Base-by-base conservation (phyloP, 1,140 invertebrate genomes). In the Frieseomelitta varia region DNA sequence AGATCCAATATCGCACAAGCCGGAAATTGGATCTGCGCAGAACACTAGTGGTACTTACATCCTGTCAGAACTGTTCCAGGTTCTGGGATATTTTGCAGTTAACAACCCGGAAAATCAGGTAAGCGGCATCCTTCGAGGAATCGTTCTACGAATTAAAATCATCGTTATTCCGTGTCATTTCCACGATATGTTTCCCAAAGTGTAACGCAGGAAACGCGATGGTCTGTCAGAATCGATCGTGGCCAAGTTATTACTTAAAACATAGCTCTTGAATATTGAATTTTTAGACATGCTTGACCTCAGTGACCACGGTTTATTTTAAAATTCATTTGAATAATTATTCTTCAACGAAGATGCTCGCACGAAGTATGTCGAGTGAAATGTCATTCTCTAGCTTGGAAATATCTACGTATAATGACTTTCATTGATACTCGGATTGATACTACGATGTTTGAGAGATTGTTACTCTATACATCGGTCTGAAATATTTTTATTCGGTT, bases 101-200 rank as follows among this genome's bases (percentile, higher is more conserved):
- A 96, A 97, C 69, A 97, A 98, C 93, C 92, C 95, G 27, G 97
- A 98, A 83, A 98, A 98, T 95, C 98, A 98, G 96, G 97, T 98
- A 95, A 93, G 91, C 56, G 55, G 55, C 1, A 30, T 53, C 14
- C 4, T 39, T 27, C 34, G 24, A 47, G 8, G 39, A n/a, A 8
- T 2, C 0, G 21, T 53, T 80, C 27, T 6, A 1, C 11, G 39
- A 4, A 19, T 12, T 11, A 11, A 67, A 21, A 30, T 21, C 3
- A 47, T 47, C 39, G 30, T 30, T 30, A 67, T 67, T 67, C 30
- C 4, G 24, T 24, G 24, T 24, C 15, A 65, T 65, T 65, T 65
- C 63, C n/a, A 17, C 6, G 63, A 65, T 27, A 10, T 27, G 17
- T 30, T 30, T 65, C 63, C 27, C 27, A 30, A 15, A n/a, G 63